phyloP scores from a whole-genome alignment of 2,888 invertebrate species.

The Megastigmus dorsalis region DNA sequence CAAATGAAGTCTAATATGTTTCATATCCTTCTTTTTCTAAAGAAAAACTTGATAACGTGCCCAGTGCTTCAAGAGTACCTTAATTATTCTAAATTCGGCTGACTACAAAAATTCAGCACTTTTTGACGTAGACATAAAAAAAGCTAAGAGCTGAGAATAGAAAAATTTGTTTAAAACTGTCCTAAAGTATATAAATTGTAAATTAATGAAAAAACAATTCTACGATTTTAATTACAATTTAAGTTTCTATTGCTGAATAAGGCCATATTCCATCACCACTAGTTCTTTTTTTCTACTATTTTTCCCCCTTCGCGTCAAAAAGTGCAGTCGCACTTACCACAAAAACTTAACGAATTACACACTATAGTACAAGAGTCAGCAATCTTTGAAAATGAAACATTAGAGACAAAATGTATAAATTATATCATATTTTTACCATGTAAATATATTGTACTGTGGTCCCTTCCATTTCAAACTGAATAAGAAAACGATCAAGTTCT shows the following conservation, averaged over 20 bases:
- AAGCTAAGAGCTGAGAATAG: conserved; percentile 27
- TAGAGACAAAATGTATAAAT: conserved; percentile 43
- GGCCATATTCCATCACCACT: conserved; percentile 43
- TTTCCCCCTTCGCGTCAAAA: conserved; percentile 5
- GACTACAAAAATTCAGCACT: conserved; percentile 7
- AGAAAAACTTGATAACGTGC: conserved; percentile 45
- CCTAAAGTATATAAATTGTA: conserved; percentile 17
- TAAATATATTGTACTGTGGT: conserved; percentile 62
- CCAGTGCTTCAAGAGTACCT: conserved; percentile 22
- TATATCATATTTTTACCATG: too few species aligned
- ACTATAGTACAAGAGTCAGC: conserved; percentile 19
- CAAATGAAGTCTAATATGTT: conserved; percentile 43
- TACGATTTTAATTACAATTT: conserved; percentile 12
- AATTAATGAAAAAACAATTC: conserved; percentile 22
- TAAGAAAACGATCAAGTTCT: conserved; percentile 51
- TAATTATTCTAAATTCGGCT: conserved; percentile 7
- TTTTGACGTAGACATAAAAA: conserved; percentile 31
- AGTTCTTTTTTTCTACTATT: conserved; percentile 21
- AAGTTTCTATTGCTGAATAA: conserved; percentile 49
- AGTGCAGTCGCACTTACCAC: conserved; percentile 35
- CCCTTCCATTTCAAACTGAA: conserved; percentile 62
- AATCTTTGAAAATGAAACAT: conserved; percentile 3
- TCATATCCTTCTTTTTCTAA: conserved; percentile 21
- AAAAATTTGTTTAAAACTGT: conserved; percentile 24
- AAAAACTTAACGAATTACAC: conserved; percentile 5